A percentile compares a stretch with the other conserved stretches of the same genome.
Conservation (phyloP, 2,888 invertebrate species). For the Drosophila melanocephala region DNA sequence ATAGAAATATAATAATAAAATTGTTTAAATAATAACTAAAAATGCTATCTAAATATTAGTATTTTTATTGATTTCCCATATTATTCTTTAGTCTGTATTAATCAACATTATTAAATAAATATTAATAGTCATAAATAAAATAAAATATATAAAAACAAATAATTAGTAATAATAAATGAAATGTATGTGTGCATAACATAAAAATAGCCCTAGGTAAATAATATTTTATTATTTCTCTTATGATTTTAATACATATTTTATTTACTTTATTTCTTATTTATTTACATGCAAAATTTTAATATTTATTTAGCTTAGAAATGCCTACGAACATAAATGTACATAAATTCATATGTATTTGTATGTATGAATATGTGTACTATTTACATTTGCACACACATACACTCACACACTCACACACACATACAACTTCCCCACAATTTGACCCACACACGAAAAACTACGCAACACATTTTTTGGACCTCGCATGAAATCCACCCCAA, state of each 20-base stretch:
- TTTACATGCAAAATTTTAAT: neutral
- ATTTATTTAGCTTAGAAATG: neutral
- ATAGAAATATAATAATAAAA: neutral
- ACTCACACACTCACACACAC: neutral
- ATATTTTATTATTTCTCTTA: neutral
- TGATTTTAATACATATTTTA: neutral
- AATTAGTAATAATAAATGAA: neutral
- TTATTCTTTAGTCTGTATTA: neutral
- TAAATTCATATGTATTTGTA: no score
- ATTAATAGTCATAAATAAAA: neutral
- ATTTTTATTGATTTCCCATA: no score
- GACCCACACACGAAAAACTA: slow-evolving; percentile 38
- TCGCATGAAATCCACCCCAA: slow-evolving; percentile 67
- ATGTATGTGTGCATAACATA: neutral
- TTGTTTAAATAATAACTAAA: neutral
- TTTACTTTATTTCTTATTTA: neutral
- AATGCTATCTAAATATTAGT: no score
- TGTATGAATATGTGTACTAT: neutral
- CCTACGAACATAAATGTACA: neutral
- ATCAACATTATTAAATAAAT: neutral
- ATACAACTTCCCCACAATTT: slow-evolving; percentile 11
- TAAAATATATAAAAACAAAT: neutral
- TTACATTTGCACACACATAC: neutral
- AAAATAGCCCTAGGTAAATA: neutral
- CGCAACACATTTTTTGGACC: slow-evolving; percentile 43